A percentile compares a stretch with the other conserved stretches of the same genome.
These are phyloP conservation scores for Percopsis transmontana DNA, from an alignment of 2,113 vertebrate genomes.

Conservation along the genomic window DNA sequence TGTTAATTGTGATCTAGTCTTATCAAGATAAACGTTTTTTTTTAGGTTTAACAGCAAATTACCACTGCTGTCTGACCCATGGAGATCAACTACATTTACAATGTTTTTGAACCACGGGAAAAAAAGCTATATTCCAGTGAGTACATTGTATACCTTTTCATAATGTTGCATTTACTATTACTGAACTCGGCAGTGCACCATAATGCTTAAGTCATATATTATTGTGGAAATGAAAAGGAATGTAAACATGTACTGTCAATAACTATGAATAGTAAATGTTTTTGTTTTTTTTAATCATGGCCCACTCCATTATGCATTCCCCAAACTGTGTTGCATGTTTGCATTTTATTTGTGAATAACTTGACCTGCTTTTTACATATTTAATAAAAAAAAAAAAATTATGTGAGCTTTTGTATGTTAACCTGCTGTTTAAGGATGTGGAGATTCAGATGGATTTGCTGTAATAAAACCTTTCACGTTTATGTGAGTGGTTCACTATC, in stretches of 20 bases:
- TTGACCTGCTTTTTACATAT: constrained; percentile 99
- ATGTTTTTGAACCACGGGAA: constrained; percentile 67
- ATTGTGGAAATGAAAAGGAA: constrained; percentile 98
- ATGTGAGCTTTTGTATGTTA: constrained; percentile 81
- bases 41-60: constrained; percentile 46
- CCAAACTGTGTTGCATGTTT: constrained; percentile 95
- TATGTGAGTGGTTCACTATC: constrained; percentile 21
- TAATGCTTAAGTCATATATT: constrained; percentile 92
- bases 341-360: constrained; percentile 99
- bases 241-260: constrained; percentile 99
- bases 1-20: constrained; percentile 53
- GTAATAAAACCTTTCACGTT: constrained; percentile 74
- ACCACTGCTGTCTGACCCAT: constrained; percentile 40
- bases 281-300: constrained; percentile 85
- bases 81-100: constrained; percentile 50
- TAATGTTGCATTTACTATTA: constrained; percentile 88
- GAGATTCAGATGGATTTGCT: constrained; percentile 73
- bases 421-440: constrained; percentile 73
- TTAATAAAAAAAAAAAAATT: constrained; percentile 93
- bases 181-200: constrained; percentile 90
- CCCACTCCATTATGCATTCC: constrained; percentile 90
- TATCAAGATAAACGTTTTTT: constrained; percentile 53
- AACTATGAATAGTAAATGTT: constrained; percentile 95
- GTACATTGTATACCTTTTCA: constrained; percentile 76
- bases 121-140: constrained; percentile 76